These are phyloP conservation scores for Enteromius unitaeniatus DNA, from an alignment of 2,797 vertebrate genomes.

Conservation along the genomic window DNA sequence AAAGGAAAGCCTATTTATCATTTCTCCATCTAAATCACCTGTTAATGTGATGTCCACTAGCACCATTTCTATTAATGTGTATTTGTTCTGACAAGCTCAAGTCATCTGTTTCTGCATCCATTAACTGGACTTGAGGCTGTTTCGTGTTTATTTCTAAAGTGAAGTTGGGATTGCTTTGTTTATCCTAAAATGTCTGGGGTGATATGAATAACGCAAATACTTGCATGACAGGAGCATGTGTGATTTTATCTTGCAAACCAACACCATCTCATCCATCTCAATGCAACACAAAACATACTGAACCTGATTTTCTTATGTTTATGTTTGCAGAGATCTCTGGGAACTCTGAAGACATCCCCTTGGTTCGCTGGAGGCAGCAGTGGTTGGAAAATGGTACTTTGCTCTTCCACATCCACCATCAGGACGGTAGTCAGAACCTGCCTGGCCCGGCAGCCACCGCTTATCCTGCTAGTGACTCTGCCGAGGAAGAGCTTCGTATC, in stretches of 20 bases:
- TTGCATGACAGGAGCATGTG: constrained; percentile 1
- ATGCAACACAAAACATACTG: background rate
- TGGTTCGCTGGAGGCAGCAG: constrained; percentile 98
- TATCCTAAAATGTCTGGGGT: background rate
- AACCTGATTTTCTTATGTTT: constrained; percentile 4
- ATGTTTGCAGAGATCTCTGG: constrained; percentile 92
- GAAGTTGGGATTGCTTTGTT: constrained; percentile 35
- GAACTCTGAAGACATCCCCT: constrained; percentile 94
- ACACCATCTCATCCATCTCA: background rate
- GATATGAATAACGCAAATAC: constrained; percentile 37
- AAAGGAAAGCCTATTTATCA: constrained; percentile 6
- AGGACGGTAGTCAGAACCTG: constrained; percentile 88
- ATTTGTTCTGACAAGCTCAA: constrained; percentile 6
- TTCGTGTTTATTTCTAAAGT: constrained; percentile 13
- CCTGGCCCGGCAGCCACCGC: constrained; percentile 87
- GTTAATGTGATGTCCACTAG: constrained; percentile 13
- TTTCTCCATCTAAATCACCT: background rate
- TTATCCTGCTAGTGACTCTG: constrained; percentile 87
- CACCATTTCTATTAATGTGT: background rate
- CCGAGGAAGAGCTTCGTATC: constrained; percentile 95
- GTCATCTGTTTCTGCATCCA: constrained; percentile 17
- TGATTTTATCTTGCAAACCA: background rate
- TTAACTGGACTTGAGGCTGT: background rate
- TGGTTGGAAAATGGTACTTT: constrained; percentile 98
- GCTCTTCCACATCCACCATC: constrained; percentile 98